Evolutionary conservation across 2,113 vertebrate genomes (phyloP), one percentile per base, ranked within the genome.

Genomic region (Pygoscelis adeliae): DNA sequence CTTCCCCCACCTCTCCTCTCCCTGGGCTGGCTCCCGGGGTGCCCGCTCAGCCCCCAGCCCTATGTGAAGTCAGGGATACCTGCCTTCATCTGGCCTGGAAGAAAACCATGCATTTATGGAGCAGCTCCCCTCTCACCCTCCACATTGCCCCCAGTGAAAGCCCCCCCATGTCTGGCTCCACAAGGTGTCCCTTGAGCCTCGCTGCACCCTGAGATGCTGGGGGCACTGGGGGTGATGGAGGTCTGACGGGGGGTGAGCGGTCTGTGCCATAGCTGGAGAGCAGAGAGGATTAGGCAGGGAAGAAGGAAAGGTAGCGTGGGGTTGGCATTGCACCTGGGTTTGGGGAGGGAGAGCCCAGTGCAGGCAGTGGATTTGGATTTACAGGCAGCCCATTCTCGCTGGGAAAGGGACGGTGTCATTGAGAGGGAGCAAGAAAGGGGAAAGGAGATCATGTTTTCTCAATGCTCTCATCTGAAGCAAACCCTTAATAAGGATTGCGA

Each of bases 401-500:
- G 10, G 67, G 69, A 94, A 96, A 93, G 91, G 81, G 87, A 91
- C 7, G 1, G 77, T 93, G 95, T 73, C 96, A 96, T 96, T 97
- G 95, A 92, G 61, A 55, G 40, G 61, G 32, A 95, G 90, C 47
- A 73, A 20, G 76, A 82, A 96, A 89, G 95, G 95, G 77, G 94
- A 97, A 96, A 97, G 95, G 89, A 89, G 93, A 97, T 97, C 91
- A 91, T 91, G 89, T 95, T 87, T 92, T n/a, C 96, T 85, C 93
- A 96, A 96, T 96, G 89, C 93, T 97, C 91, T 97, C 94, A 97
- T 87, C 77, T 79, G 81, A 72, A 76, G 66, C 81, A 94, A 97
- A 96, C 15, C 87, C 81, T 96, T 97, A 97, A 97, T 97, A 79
- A 72, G 97, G 96, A 96, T 97, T 94, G 95, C 59, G 87, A 94